Percentiles rank a stretch among this genome's conserved stretches.
Evolutionary conservation across 2,888 invertebrate species (phyloP).

Genomic region (Coelopa pilipes): DNA sequence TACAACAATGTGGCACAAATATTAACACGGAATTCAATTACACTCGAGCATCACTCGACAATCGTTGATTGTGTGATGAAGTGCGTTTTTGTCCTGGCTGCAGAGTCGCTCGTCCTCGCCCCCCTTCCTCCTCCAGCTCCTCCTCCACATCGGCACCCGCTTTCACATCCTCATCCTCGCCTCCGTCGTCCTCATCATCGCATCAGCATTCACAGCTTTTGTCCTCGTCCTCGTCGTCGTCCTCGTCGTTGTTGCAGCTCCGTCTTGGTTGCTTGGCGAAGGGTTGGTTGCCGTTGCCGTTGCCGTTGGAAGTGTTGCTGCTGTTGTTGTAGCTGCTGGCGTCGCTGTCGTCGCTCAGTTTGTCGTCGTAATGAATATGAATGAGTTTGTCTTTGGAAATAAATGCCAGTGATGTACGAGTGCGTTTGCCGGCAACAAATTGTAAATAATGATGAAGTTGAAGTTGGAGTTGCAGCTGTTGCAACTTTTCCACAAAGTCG

Average conservation of each 20-base stretch:
- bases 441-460: slow-evolving; percentile 27
- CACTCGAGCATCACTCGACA: slow-evolving; percentile 12
- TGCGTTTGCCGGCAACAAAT: slow-evolving; percentile 5
- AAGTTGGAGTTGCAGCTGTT: not conserved
- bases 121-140: slow-evolving; percentile 1
- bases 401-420: slow-evolving; percentile 19
- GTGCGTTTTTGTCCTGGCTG: slow-evolving; percentile 12
- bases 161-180: not conserved
- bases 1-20: not conserved
- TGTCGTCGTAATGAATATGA: slow-evolving; percentile 33
- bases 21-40: slow-evolving; percentile 18
- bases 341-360: slow-evolving; percentile 14
- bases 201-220: not conserved
- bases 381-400: slow-evolving; percentile 23
- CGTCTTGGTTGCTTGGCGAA: too few relatives aligned
- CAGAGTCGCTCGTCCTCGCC: not conserved
- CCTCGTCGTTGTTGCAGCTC: too few relatives aligned
- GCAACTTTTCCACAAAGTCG: not conserved
- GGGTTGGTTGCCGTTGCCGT: too few relatives aligned
- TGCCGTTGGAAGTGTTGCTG: too few relatives aligned
- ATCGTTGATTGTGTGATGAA: slow-evolving; percentile 8
- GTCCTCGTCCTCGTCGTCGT: too few relatives aligned
- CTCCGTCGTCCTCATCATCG: not conserved
- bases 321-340: too few relatives aligned
- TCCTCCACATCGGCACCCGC: not conserved